Conservation (phyloP, 2,797 vertebrate species). For the Acanthurus lineatus region DNA sequence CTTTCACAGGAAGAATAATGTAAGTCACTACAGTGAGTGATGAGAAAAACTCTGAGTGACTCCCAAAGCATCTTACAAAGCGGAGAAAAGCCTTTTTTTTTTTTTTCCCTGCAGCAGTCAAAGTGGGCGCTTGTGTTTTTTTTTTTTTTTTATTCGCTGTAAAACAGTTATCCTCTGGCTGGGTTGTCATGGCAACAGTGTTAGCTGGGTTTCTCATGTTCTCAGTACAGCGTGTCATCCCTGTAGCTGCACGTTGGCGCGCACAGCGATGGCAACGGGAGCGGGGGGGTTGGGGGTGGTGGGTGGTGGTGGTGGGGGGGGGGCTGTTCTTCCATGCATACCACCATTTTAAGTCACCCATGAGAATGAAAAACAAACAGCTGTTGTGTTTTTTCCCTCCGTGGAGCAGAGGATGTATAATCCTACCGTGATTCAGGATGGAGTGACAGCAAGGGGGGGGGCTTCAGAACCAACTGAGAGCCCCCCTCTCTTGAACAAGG, state of each 20-base stretch:
- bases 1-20: too few species aligned
- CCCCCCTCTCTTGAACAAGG: constrained; percentile 32
- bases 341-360: constrained; percentile 70
- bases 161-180: constrained; percentile 84
- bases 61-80: constrained; percentile 32
- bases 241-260: constrained; percentile 61
- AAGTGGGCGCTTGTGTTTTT: constrained; percentile 62
- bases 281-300: too few species aligned
- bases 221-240: constrained; percentile 75
- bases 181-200: constrained; percentile 88
- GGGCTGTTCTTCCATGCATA: constrained; percentile 44
- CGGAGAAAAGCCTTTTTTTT: too few species aligned
- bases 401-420: background rate
- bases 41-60: constrained; percentile 16
- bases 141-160: constrained; percentile 58
- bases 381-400: constrained; percentile 43
- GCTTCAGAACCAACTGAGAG: constrained; percentile 25
- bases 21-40: constrained; percentile 26
- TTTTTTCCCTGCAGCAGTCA: constrained; percentile 30
- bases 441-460: constrained; percentile 7
- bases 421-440: background rate
- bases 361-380: constrained; percentile 58
- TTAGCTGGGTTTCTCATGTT: constrained; percentile 79
- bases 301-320: background rate
- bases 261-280: background rate